Base-by-base conservation (phyloP, 2,113 vertebrate species). In the Ceyx melanurus region DNA sequence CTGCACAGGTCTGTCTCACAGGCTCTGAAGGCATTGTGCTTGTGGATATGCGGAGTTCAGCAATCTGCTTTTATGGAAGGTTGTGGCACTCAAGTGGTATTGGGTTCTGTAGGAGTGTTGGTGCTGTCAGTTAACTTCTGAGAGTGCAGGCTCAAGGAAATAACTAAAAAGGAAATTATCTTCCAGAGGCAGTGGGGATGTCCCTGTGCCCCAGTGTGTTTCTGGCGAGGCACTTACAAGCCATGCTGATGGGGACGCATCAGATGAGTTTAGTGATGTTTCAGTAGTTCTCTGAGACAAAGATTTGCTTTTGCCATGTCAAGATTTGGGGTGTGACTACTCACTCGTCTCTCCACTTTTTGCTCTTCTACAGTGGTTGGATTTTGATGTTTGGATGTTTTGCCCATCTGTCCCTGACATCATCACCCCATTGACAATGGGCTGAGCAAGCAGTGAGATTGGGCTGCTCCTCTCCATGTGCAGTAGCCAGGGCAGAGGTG, bases 371-470 rank as follows among this genome's bases (percentile, higher is more conserved):
- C 13, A 28, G 4, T 31, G 54, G 17, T 7, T 65, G 7, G n/a
- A 15, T 40, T 71, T 87, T 70, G 65, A 62, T 15, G 29, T 53
- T 25, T 60, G 18, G 28, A 8, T 40, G 26, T 35, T 93, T 60
- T 37, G 31, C n/a, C 15, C 22, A 61, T 10, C 29, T 62, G 25
- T 35, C 54, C 9, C 31, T 53, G 46, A 10, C 28, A 22, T 7
- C 22, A 13, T 40, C 12, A 57, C 13, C 57, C 25, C 18, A 35
- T 48, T n/a, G 60, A 21, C 17, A 67, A 40, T 0, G 2, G 46
- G 20, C 56, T 61, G 43, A 71, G 18, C 0, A 3, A 53, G 57
- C 0, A 1, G 3, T 6, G 16, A 72, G 57, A 35, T 18, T 10
- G 51, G n/a, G 26, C 45, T 70, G n/a, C 61, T 86, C 16, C 23